Evolutionary conservation across 2,113 vertebrate species (phyloP), one percentile per base, ranked within the genome.

Genomic region (Oncorhynchus keta): DNA sequence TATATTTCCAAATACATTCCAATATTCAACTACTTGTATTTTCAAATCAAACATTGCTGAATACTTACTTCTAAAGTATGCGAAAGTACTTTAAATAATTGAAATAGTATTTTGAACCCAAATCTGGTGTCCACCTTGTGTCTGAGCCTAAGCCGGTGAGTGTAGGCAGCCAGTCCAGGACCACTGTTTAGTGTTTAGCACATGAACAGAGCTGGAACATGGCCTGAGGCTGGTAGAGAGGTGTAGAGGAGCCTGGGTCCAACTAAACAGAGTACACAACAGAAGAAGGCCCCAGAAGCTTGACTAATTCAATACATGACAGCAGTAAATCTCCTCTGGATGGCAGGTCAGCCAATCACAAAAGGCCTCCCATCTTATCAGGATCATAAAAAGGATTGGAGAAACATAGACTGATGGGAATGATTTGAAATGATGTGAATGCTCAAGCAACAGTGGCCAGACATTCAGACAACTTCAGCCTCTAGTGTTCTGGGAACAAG

Each of bases 251-350:
- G 88, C 87, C 86, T 86, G 76, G 90, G 86, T 64, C n/a, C n/a
- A 64, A 85, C 51, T 62, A 57, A 45, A 11, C 39, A 28, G 66
- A 49, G 48, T 51, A 76, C 68, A 79, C 78, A 84, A 73, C 68
- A 18, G 51, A 61, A 72, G 45, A 74, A 30, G 73, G 24, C 49
- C 64, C 68, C 73, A 39, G 72, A 66, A 65, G 68, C 39, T 76
- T n/a, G n/a, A n/a, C n/a, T n/a, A n/a, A n/a, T n/a, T 92, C 92
- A 92, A 93, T 93, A 92, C 86, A 91, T 91, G 92, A 91, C 89
- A 92, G 89, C 88, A 91, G 87, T 91, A 92, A 92, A 92, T 91
- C 92, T 92, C 90, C 90, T 91, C 91, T 82, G 90, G 89, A 91
- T 84, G 87, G 89, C 85, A 90, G 87, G 88, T 87, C 87, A 90